These are phyloP conservation scores for Ciconia boyciana DNA, from an alignment of 2,113 vertebrate species.

Conservation along the genomic window DNA sequence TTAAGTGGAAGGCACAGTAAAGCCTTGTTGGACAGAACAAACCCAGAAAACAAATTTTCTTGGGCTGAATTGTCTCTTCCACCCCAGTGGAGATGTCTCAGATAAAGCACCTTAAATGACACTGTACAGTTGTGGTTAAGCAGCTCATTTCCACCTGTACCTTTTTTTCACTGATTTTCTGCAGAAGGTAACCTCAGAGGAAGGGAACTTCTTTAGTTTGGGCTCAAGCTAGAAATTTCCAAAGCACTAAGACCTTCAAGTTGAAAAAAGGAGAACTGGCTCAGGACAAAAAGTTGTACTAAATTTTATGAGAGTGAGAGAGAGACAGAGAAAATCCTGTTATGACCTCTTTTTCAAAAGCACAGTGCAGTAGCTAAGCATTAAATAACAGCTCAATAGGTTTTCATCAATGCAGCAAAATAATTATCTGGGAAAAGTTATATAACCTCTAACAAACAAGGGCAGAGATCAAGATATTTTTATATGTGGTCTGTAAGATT, in stretches of 20 bases:
- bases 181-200: background rate
- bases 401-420: constrained; percentile 24
- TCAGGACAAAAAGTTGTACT: background rate
- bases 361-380: background rate
- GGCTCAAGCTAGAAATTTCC: background rate
- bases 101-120: background rate
- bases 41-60: background rate
- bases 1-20: background rate
- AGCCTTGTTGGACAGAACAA: background rate
- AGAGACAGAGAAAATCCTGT: background rate
- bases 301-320: background rate
- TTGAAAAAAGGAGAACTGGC: background rate
- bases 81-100: background rate
- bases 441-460: background rate
- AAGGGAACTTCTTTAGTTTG: background rate
- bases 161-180: background rate
- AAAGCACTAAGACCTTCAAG: background rate
- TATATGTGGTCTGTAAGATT: background rate
- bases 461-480: background rate
- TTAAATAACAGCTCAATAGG: background rate
- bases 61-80: background rate
- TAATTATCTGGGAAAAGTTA: background rate
- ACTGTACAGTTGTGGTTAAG: background rate
- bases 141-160: background rate
- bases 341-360: background rate